These are phyloP conservation scores for Idris sp. DNA, from an alignment of 1,140 invertebrate genomes.

Conservation along the genomic window DNA sequence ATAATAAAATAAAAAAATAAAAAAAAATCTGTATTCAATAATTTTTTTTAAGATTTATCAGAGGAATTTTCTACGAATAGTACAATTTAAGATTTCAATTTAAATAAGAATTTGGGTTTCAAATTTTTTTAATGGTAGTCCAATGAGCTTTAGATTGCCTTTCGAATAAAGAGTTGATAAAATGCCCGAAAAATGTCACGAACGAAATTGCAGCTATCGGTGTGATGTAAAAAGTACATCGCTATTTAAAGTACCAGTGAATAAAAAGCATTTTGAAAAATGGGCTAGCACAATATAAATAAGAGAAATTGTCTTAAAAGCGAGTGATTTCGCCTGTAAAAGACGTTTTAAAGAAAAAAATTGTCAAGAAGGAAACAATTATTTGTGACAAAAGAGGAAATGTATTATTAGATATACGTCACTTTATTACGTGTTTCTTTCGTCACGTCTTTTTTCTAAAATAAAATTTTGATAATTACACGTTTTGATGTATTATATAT, in stretches of 20 bases:
- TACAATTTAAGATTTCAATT: too few species aligned
- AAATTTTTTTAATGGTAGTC: conserved; percentile 18
- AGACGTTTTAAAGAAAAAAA: conserved; percentile 51
- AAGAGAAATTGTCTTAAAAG: conserved; percentile 57
- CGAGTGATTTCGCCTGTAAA: conserved; percentile 46
- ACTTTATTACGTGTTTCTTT: conserved; percentile 22
- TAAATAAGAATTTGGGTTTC: too few species aligned
- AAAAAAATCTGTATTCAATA: too few species aligned
- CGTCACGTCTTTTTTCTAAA: conserved; percentile 15
- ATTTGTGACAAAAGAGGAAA: conserved; percentile 37
- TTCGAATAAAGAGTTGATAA: conserved; percentile 48
- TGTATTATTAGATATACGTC: conserved; percentile 32
- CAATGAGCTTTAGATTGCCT: conserved; percentile 10
- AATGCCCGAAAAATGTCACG: conserved; percentile 50
- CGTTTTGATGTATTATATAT: conserved; percentile 4
- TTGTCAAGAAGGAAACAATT: conserved; percentile 50
- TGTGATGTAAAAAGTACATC: conserved; percentile 34
- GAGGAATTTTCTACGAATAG: too few species aligned
- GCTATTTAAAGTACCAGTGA: conserved; percentile 29
- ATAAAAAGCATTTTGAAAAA: conserved; percentile 55
- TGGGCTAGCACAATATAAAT: conserved; percentile 49
- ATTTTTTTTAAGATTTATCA: too few species aligned
- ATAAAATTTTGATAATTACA: conserved; percentile 35
- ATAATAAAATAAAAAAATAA: too few species aligned
- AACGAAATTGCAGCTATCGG: conserved; percentile 25